Evolutionary conservation across 2,113 vertebrate species (phyloP).

Genomic region (Blennius ocellaris): DNA sequence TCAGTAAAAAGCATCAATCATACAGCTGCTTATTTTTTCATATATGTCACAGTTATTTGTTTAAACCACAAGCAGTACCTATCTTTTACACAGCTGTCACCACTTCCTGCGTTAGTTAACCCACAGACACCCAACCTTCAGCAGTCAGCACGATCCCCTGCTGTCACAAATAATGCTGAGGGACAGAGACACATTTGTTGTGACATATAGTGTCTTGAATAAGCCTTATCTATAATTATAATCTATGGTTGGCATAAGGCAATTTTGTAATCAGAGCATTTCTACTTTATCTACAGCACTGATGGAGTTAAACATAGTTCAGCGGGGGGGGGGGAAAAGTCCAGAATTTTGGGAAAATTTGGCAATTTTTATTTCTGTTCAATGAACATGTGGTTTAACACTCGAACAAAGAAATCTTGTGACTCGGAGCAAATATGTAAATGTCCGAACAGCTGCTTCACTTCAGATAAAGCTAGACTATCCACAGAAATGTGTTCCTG

Average conservation of each 20-base stretch:
- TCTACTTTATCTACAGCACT: neutral
- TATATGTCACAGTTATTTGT: conserved; percentile 68
- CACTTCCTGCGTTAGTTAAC: conserved; percentile 80
- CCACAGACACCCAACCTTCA: conserved; percentile 56
- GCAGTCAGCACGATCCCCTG: conserved; percentile 21
- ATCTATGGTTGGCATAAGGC: neutral
- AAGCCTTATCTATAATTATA: conserved; percentile 3
- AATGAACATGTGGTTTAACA: conserved; percentile 62
- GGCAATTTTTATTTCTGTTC: conserved; percentile 22
- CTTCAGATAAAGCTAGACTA: conserved; percentile 73
- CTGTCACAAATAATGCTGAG: conserved; percentile 7
- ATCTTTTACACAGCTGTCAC: conserved; percentile 71
- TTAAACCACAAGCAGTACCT: conserved; percentile 66
- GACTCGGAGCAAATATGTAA: conserved; percentile 49
- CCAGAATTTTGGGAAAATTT: conserved; percentile 14
- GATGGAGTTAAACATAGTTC: conserved; percentile 15
- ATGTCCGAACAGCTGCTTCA: conserved; percentile 70
- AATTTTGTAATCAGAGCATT: neutral
- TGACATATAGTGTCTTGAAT: neutral
- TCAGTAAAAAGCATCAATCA: conserved; percentile 27
- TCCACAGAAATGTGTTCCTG: conserved; percentile 56
- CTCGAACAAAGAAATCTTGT: conserved; percentile 61
- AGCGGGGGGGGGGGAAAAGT: conserved; percentile 36
- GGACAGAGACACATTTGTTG: neutral
- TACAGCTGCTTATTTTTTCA: conserved; percentile 20